phyloP scores from a whole-genome alignment of 2,113 vertebrate genomes.

The Ptyas mucosa region DNA sequence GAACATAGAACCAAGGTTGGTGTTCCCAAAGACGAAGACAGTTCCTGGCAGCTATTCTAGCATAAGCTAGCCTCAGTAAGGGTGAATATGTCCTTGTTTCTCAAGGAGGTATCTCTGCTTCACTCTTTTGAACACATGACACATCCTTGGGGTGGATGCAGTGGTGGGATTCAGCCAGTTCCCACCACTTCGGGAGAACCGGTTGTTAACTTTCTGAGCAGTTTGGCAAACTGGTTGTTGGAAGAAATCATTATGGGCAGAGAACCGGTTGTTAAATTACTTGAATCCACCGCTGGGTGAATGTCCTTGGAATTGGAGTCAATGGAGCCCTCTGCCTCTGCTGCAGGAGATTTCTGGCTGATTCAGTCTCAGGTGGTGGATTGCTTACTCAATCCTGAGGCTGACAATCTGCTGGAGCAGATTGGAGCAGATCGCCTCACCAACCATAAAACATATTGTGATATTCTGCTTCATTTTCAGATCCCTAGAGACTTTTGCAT shows the following conservation, averaged over 20 bases:
- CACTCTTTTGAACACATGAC: background rate
- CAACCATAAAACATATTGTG: background rate
- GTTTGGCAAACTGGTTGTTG: too few relatives aligned
- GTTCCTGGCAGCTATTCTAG: background rate
- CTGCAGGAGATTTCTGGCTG: background rate
- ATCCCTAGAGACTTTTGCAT: background rate
- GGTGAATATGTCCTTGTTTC: background rate
- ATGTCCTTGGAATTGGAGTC: background rate
- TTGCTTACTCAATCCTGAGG: background rate
- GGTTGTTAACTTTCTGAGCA: too few relatives aligned
- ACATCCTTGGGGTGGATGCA: background rate
- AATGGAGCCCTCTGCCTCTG: background rate
- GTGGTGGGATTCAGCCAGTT: too few relatives aligned
- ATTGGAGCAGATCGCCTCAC: background rate
- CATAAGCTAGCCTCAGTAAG: background rate
- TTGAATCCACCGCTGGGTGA: too few relatives aligned
- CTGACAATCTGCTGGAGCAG: background rate
- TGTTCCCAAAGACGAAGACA: background rate
- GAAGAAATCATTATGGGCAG: too few relatives aligned
- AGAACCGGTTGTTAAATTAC: too few relatives aligned
- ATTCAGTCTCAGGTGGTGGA: background rate
- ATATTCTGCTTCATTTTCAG: background rate
- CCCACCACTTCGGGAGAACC: too few relatives aligned
- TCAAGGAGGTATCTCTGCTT: background rate
- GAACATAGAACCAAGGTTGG: background rate